A percentile compares a stretch with the other conserved stretches of the same genome.
phyloP scores from a whole-genome alignment of 1,140 invertebrate species.

The Zaprionus taronus region DNA sequence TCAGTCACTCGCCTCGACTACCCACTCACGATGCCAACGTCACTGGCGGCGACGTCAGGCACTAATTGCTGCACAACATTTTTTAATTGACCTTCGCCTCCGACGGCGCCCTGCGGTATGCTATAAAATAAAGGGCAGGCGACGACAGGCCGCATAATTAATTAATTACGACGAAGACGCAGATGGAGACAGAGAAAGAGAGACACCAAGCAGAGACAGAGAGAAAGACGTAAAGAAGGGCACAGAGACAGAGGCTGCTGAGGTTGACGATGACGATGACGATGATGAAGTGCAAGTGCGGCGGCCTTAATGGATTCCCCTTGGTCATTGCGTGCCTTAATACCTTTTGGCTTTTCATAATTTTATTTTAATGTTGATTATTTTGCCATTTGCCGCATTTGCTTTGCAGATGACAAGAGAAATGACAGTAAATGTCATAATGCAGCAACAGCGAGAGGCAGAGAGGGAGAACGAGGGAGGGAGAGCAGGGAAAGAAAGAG shows the following conservation, averaged over 20 bases:
- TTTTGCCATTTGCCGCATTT: constrained; percentile 60
- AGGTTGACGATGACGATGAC: background rate
- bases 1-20: background rate
- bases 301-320: constrained; percentile 66
- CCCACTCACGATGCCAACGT: background rate
- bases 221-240: constrained; percentile 9
- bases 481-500: background rate
- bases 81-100: constrained; percentile 76
- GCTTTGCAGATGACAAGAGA: constrained; percentile 48
- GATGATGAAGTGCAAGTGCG: constrained; percentile 41
- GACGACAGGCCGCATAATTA: constrained; percentile 53
- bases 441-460: constrained; percentile 4
- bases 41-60: constrained; percentile 19
- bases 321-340: constrained; percentile 70
- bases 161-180: constrained; percentile 65
- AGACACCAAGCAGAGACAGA: background rate
- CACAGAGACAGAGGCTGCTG: background rate
- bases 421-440: constrained; percentile 73
- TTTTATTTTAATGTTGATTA: constrained; percentile 73
- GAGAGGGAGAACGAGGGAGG: background rate
- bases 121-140: constrained; percentile 35
- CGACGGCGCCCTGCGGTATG: constrained; percentile 39
- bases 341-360: constrained; percentile 55
- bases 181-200: background rate
- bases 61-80: constrained; percentile 68